These are phyloP conservation scores for Lordiphosa mommai DNA, from an alignment of 1,140 invertebrate genomes.

Conservation along the genomic window DNA sequence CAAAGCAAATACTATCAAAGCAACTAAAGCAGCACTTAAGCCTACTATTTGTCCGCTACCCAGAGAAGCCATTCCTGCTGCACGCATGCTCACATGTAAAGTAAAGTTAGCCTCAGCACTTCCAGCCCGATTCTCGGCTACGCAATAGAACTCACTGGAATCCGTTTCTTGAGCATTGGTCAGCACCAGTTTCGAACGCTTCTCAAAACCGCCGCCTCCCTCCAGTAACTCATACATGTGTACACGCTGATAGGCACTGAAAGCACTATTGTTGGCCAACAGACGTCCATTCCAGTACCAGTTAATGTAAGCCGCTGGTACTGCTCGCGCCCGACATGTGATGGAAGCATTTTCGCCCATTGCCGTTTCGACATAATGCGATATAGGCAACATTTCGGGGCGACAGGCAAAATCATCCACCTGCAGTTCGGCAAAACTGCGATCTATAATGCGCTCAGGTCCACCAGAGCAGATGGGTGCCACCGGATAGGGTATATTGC, in stretches of 20 bases:
- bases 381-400: constrained; percentile 89
- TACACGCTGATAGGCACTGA: constrained; percentile 90
- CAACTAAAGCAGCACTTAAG: constrained; percentile 89
- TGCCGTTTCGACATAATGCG: constrained; percentile 87
- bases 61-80: constrained; percentile 88
- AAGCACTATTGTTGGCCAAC: constrained; percentile 88
- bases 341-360: constrained; percentile 92
- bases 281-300: constrained; percentile 93
- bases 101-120: constrained; percentile 95
- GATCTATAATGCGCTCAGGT: constrained; percentile 85
- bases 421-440: constrained; percentile 86
- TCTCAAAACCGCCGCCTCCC: constrained; percentile 81
- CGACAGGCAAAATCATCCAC: constrained; percentile 93
- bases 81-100: constrained; percentile 87
- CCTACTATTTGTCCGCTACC: constrained; percentile 92
- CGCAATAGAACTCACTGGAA: constrained; percentile 93
- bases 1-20: constrained; percentile 88
- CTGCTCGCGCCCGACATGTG: constrained; percentile 88
- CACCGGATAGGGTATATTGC: constrained; percentile 90
- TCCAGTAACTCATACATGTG: constrained; percentile 88
- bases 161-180: constrained; percentile 93
- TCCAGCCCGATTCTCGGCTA: constrained; percentile 94
- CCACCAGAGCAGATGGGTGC: constrained; percentile 87
- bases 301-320: constrained; percentile 89
- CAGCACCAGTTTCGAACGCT: constrained; percentile 89